Evolutionary conservation across 2,113 vertebrate genomes (phyloP), one percentile per base, ranked within the genome.

Genomic region (Hirundichthys speculiger): DNA sequence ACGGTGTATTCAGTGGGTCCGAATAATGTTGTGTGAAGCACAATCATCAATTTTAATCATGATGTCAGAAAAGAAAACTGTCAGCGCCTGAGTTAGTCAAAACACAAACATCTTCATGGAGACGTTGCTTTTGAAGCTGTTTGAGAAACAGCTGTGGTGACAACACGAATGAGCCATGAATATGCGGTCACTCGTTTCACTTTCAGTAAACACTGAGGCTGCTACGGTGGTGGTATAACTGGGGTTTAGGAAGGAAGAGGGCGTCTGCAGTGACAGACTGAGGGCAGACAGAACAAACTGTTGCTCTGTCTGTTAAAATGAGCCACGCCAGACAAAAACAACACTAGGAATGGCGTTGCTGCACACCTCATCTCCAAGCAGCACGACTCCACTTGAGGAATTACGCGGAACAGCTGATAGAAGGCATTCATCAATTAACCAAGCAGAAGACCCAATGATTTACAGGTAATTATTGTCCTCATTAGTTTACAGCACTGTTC

Each of bases 361-460:
- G 3, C 65, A 83, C 74, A 85, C 68, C 65, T 79, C 58, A 83
- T 73, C 71, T 76, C 74, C 63, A 62, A 65, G 68, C 74, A 69
- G 76, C 64, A 52, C 64, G 69, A 64, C 72, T 56, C 43, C 69
- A 75, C 48, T 48, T 52, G 30, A 34, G 11, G 30, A 34, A 5
- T 34, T 10, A 34, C 7, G 30, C 30, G 6, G 30, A 34, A 34
- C 66, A 52, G 64, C 77, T 45, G 43, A 69, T 24, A 63, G 61
- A 59, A 61, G 67, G 59, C 70, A 19, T 59, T 74, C 48, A 58
- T 46, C 59, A 58, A 43, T 20, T 61, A 54, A 57, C 49, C 66
- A 64, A 57, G 64, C 22, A 34, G 34, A 64, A 64, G 69, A 58
- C 52, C 53, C 11, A 21, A 20, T 57, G 70, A 47, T 72, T 72